Evolutionary conservation across 2,888 invertebrate species (phyloP).

Genomic region (Orchesella flavescens): DNA sequence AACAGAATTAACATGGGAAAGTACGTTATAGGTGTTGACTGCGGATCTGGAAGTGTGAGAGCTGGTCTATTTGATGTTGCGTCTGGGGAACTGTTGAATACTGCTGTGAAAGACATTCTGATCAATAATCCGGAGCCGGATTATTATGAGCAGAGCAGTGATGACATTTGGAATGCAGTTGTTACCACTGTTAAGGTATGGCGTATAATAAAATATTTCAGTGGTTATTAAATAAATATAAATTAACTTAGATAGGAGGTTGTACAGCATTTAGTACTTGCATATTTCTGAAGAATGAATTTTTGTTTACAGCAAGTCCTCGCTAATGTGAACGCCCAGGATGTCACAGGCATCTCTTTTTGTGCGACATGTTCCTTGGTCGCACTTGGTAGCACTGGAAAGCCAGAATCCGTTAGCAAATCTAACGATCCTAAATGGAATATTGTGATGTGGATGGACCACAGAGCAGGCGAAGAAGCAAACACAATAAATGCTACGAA

Average conservation of each 20-base stretch:
- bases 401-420: conserved; percentile 82
- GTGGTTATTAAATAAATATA: too few relatives aligned
- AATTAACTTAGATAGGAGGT: too few relatives aligned
- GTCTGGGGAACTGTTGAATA: conserved; percentile 80
- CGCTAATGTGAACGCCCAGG: neutral
- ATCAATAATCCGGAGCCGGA: conserved; percentile 86
- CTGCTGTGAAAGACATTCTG: conserved; percentile 80
- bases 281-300: too few relatives aligned
- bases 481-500: conserved; percentile 84
- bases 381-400: conserved; percentile 81
- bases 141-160: conserved; percentile 92
- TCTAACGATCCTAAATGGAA: conserved; percentile 81
- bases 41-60: conserved; percentile 92
- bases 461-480: conserved; percentile 87
- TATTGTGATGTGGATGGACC: conserved; percentile 94
- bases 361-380: conserved; percentile 95
- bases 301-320: neutral
- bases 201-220: neutral
- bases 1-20: conserved; percentile 67
- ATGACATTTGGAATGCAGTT: conserved; percentile 89
- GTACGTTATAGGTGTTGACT: conserved; percentile 91
- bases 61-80: conserved; percentile 80
- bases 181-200: conserved; percentile 84
- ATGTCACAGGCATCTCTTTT: conserved; percentile 34
- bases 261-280: too few relatives aligned